Conservation (phyloP, 2,113 vertebrate species). For the Psophia crepitans region DNA sequence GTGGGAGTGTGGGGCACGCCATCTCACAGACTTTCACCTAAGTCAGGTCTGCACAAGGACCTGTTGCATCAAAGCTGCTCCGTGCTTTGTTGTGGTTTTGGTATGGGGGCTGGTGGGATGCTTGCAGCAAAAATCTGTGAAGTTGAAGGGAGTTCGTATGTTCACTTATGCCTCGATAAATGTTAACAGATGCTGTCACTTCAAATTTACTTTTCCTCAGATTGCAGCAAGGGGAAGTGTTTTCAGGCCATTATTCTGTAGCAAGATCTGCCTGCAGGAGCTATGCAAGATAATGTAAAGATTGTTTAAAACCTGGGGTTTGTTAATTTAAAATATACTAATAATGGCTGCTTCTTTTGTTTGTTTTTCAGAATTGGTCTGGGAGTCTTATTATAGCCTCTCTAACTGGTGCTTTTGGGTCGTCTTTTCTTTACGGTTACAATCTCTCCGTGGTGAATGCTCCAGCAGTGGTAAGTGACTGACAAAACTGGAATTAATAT, state of each 20-base stretch:
- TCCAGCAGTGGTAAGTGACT: conserved; percentile 81
- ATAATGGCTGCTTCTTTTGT: neutral
- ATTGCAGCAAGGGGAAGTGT: neutral
- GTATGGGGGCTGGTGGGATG: neutral
- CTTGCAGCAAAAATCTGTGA: neutral
- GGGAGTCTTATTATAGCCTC: conserved; percentile 78
- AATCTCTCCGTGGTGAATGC: conserved; percentile 90
- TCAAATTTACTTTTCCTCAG: neutral
- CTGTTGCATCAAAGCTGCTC: neutral
- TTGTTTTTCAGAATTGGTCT: conserved; percentile 76
- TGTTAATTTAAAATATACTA: neutral
- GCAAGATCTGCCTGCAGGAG: neutral
- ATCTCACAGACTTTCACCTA: neutral
- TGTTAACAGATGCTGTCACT: neutral
- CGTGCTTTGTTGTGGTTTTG: neutral
- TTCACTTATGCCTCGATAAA: neutral
- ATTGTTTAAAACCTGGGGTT: neutral
- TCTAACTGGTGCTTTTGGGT: conserved; percentile 85
- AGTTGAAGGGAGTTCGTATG: neutral
- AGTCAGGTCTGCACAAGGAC: neutral
- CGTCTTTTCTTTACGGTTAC: conserved; percentile 90
- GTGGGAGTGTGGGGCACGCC: rapidly evolving
- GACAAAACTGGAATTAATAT: neutral
- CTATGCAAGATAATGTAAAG: neutral
- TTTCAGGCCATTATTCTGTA: neutral